These are phyloP conservation scores for Argyrosomus japonicus DNA, from an alignment of 2,113 vertebrate genomes.

Conservation along the genomic window DNA sequence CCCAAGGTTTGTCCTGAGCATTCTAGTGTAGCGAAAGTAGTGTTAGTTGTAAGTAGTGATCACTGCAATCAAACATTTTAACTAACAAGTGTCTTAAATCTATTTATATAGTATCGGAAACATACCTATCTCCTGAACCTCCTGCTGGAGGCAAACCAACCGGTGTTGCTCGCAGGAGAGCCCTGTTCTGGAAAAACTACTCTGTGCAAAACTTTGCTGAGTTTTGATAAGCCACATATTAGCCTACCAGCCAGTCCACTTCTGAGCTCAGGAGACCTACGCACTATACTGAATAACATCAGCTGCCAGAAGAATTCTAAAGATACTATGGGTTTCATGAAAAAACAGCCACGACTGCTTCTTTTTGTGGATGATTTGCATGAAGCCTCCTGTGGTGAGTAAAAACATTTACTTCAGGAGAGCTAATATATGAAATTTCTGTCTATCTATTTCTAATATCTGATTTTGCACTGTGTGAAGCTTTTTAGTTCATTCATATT, in stretches of 20 bases:
- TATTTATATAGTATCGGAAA: conserved; percentile 79
- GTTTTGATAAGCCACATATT: conserved; percentile 69
- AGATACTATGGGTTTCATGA: neutral
- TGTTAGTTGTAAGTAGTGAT: neutral
- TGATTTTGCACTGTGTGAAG: neutral
- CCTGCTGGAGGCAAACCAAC: conserved; percentile 81
- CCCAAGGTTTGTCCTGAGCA: conserved; percentile 83
- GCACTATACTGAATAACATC: conserved; percentile 73
- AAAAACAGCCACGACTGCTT: conserved; percentile 70
- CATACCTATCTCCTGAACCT: conserved; percentile 81
- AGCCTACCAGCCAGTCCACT: conserved; percentile 72
- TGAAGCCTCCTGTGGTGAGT: conserved; percentile 85
- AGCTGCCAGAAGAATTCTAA: conserved; percentile 28
- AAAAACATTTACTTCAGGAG: neutral
- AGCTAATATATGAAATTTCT: neutral
- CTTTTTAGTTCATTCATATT: neutral
- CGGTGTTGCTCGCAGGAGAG: conserved; percentile 87
- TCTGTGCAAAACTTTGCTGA: conserved; percentile 81
- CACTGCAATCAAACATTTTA: neutral
- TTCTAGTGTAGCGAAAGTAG: neutral
- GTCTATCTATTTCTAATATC: neutral
- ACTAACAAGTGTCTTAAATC: neutral
- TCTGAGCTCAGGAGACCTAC: conserved; percentile 74
- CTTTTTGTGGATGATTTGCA: conserved; percentile 90
- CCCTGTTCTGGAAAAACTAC: conserved; percentile 85